Base-by-base conservation (phyloP, 2,113 vertebrate species). In the Galbula dea region DNA sequence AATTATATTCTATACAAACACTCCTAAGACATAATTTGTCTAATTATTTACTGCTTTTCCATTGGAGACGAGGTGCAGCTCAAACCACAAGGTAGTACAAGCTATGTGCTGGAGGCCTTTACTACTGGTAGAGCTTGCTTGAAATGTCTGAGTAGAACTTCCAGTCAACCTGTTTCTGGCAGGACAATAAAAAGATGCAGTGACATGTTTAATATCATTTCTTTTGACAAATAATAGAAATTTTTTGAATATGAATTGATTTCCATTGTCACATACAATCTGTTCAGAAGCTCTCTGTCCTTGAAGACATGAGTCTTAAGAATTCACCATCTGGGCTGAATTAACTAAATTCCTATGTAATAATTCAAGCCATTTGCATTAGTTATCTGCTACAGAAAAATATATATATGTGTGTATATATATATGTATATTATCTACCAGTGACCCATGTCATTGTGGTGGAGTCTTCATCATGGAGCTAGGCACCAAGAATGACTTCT, bases 261-360 rank as follows among this genome's bases (percentile, higher is more conserved):
- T 84, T 86, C 48, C 54, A 57, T 71, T 88, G 61, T 90, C 36
- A 48, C 3, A 3, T 71, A 58, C 59, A 78, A 57, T 88, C 69
- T 82, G 61, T 65, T 90, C 67, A 81, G 79, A 88, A 91, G 21
- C 11, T 88, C 22, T 89, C 54, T 59, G 37, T 74, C 68, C 59
- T 84, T 75, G 76, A 93, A 92, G 48, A 81, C 27, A 74, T 34
- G 49, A 89, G 36, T 86, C 77, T 91, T 72, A 67, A 88, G 34
- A 83, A 91, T 75, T 94, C 61, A 65, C 86, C 57, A 86, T 83
- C 77, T 83, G 73, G 73, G 34, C 59, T 94, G 85, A 90, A 83
- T 81, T 83, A 81, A 23, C 39, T 63, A 46, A 78, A 91, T 71
- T 83, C 30, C 41, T 34, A 49, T 18, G 15, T 30, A 88, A 63